phyloP scores from a whole-genome alignment of 2,888 invertebrate genomes.

The Cynaeus angustus region DNA sequence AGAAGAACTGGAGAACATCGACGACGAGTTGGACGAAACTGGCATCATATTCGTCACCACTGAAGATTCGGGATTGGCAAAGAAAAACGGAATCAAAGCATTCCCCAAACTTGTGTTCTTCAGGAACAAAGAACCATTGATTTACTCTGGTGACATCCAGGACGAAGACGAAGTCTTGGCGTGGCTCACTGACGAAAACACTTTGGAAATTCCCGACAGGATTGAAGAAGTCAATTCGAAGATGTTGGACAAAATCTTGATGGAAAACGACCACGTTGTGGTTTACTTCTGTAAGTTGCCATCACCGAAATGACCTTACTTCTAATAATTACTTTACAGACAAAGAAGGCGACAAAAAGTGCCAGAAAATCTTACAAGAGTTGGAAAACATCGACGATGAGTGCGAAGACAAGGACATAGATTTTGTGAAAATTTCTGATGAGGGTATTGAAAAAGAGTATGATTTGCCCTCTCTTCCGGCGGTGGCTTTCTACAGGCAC shows the following conservation, averaged over 20 bases:
- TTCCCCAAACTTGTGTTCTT: slow-evolving; percentile 93
- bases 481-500: slow-evolving; percentile 90
- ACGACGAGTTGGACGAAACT: slow-evolving; percentile 93
- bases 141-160: slow-evolving; percentile 87
- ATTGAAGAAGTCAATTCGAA: slow-evolving; percentile 93
- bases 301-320: neutral
- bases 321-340: slow-evolving; percentile 73
- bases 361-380: slow-evolving; percentile 90
- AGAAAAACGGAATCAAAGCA: slow-evolving; percentile 87
- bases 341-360: slow-evolving; percentile 91
- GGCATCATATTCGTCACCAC: slow-evolving; percentile 96
- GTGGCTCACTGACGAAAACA: slow-evolving; percentile 94
- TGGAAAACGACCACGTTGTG: slow-evolving; percentile 91
- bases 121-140: slow-evolving; percentile 90
- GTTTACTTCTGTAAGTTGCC: slow-evolving; percentile 88
- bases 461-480: slow-evolving; percentile 86
- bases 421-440: slow-evolving; percentile 94
- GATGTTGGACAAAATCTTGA: slow-evolving; percentile 92
- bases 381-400: slow-evolving; percentile 95
- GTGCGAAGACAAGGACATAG: slow-evolving; percentile 92
- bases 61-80: slow-evolving; percentile 86
- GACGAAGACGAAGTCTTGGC: slow-evolving; percentile 94
- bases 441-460: slow-evolving; percentile 91
- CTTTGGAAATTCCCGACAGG: slow-evolving; percentile 91
- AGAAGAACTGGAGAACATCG: slow-evolving; percentile 91